Conservation (phyloP, 2,888 invertebrate species). For the Seira musarum region DNA sequence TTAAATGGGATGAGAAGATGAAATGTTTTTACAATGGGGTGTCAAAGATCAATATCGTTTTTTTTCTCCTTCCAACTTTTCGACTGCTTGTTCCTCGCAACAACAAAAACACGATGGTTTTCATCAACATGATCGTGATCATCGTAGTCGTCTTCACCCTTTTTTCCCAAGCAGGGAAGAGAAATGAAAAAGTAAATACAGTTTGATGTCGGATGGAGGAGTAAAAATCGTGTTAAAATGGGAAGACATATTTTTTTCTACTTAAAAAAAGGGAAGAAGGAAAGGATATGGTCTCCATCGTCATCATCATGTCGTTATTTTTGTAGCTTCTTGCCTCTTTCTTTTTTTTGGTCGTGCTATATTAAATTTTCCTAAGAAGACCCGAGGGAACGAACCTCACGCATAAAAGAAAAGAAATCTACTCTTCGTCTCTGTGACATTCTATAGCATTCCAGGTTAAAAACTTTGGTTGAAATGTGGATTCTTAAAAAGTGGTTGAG, state of each 20-base stretch:
- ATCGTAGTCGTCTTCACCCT: too few relatives aligned
- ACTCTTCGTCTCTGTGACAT: too few relatives aligned
- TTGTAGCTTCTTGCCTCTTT: constrained; percentile 34
- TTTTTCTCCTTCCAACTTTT: constrained; percentile 34
- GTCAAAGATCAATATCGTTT: constrained; percentile 67
- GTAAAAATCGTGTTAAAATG: too few relatives aligned
- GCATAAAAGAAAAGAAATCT: too few relatives aligned
- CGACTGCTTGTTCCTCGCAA: constrained; percentile 40
- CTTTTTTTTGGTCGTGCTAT: constrained; percentile 37
- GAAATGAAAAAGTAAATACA: background rate
- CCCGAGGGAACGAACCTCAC: constrained; percentile 46
- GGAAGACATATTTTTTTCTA: background rate
- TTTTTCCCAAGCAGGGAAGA: too few relatives aligned
- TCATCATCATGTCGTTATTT: constrained; percentile 53
- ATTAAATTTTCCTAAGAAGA: constrained; percentile 57
- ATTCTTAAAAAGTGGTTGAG: too few relatives aligned
- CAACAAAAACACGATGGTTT: constrained; percentile 23
- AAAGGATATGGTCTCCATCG: too few relatives aligned
- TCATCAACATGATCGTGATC: constrained; percentile 22
- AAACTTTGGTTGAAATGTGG: too few relatives aligned
- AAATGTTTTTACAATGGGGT: constrained; percentile 68
- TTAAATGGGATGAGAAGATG: constrained; percentile 53
- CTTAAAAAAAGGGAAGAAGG: too few relatives aligned
- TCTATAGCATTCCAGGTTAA: too few relatives aligned
- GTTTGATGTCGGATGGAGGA: background rate